phyloP scores from a whole-genome alignment of 2,797 vertebrate genomes.

The Sebastes trivittatus region DNA sequence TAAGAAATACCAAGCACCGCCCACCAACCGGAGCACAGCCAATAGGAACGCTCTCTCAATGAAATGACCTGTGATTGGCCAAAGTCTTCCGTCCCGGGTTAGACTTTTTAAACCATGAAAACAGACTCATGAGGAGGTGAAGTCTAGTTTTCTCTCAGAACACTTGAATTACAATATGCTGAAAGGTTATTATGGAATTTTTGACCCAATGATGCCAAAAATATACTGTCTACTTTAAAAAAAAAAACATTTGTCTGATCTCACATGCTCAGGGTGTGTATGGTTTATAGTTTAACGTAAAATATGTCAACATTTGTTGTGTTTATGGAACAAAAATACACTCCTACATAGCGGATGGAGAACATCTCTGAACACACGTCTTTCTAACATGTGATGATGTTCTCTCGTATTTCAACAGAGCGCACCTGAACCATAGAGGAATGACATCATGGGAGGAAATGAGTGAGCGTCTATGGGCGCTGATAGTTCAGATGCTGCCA shows the following conservation, averaged over 20 bases:
- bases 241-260: not conserved
- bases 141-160: too few relatives aligned
- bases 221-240: too few relatives aligned
- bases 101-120: too few relatives aligned
- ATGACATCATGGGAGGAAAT: constrained; percentile 67
- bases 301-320: not conserved
- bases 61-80: too few relatives aligned
- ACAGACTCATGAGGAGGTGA: too few relatives aligned
- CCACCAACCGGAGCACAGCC: too few relatives aligned
- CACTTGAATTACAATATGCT: too few relatives aligned
- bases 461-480: constrained; percentile 6
- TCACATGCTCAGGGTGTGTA: not conserved
- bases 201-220: too few relatives aligned
- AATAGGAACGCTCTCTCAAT: too few relatives aligned
- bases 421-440: constrained; percentile 30
- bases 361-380: not conserved
- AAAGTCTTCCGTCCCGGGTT: too few relatives aligned
- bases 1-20: too few relatives aligned
- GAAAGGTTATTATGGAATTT: too few relatives aligned
- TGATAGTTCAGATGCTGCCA: constrained; percentile 39
- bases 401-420: not conserved
- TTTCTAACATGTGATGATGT: not conserved
- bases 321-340: not conserved
- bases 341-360: not conserved
- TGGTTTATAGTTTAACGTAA: not conserved